Base-by-base conservation (phyloP, 2,888 invertebrate species). In the Agrotis ipsilon region DNA sequence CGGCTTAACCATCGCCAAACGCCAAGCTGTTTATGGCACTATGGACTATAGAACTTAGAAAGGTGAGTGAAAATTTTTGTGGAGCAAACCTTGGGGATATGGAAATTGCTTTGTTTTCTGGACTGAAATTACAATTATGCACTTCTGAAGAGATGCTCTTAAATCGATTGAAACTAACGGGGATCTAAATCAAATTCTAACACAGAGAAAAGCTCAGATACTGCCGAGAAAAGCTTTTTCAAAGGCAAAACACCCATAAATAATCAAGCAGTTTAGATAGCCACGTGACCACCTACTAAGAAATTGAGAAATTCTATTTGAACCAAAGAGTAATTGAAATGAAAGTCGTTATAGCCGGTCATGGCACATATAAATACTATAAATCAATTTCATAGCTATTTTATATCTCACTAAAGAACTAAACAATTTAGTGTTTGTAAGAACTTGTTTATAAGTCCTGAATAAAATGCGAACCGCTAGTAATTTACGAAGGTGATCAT, bases 1-100 rank as follows among this genome's bases (percentile, higher is more conserved):
- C 85, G 54, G 73, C 61, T 75, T 77, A 80, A 68, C 80, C 63
- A 69, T 68, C 61, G 46, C 57, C 63, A 72, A 76, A 75, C 60
- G 55, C 59, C 61, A 62, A 65, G 45, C 66, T 49, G 48, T 69
- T 69, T 74, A 62, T 68, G 52, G 58, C 14, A 24, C 21, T 68
- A 45, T 58, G 16, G n/a, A 46, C 13, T 18, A 32, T 13, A 55
- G 2, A 6, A n/a, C 24, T 65, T 45, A 7, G 3, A 58, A 62
- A 62, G 54, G 24, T 43, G 14, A 55, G 45, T 66, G 27, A 76
- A 67, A 54, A 71, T 46, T 39, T n/a, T 21, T 68, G 49, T 58
- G 16, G 4, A 78, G 18, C 51, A 73, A 11, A 58, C 52, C 24
- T 63, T 48, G 19, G 13, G 13, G 9, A 72, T 52, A 43, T 21